Evolutionary conservation across 2,888 invertebrate species (phyloP).

Genomic region (Meganola albula): DNA sequence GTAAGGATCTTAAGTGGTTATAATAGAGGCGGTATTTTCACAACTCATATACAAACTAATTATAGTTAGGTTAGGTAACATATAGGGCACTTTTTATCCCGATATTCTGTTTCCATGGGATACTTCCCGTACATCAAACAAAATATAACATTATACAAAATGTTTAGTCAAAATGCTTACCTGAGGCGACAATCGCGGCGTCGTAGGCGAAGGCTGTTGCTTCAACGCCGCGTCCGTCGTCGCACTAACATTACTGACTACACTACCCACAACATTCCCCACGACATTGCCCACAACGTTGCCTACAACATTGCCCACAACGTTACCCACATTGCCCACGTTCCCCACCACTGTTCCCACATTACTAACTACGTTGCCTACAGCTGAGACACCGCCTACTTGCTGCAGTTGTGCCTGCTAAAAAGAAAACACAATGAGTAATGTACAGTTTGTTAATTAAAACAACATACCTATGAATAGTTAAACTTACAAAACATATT

Average conservation of each 20-base stretch:
- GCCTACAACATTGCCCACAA: conserved; percentile 29
- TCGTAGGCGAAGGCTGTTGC: conserved; percentile 65
- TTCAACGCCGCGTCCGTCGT: conserved; percentile 55
- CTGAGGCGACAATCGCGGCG: conserved; percentile 64
- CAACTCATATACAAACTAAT: too few relatives aligned
- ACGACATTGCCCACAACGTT: conserved; percentile 35
- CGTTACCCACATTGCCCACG: conserved; percentile 25
- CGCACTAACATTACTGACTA: conserved; percentile 30
- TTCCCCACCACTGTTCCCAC: conserved; percentile 28
- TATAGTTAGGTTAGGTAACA: too few relatives aligned
- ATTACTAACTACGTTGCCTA: conserved; percentile 35
- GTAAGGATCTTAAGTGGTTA: too few relatives aligned
- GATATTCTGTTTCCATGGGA: too few relatives aligned
- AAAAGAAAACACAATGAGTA: conserved; percentile 11
- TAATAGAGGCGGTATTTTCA: too few relatives aligned
- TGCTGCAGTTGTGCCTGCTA: conserved; percentile 84
- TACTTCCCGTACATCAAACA: too few relatives aligned
- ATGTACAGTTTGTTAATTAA: too few relatives aligned
- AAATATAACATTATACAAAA: too few relatives aligned
- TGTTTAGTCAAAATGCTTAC: conserved; percentile 35
- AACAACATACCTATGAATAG: too few relatives aligned
- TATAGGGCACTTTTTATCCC: too few relatives aligned
- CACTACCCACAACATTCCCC: conserved; percentile 32
- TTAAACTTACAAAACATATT: too few relatives aligned
- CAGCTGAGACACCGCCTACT: conserved; percentile 44